Conservation (phyloP, 1,140 invertebrate species). For the Steinernema feltiae region DNA sequence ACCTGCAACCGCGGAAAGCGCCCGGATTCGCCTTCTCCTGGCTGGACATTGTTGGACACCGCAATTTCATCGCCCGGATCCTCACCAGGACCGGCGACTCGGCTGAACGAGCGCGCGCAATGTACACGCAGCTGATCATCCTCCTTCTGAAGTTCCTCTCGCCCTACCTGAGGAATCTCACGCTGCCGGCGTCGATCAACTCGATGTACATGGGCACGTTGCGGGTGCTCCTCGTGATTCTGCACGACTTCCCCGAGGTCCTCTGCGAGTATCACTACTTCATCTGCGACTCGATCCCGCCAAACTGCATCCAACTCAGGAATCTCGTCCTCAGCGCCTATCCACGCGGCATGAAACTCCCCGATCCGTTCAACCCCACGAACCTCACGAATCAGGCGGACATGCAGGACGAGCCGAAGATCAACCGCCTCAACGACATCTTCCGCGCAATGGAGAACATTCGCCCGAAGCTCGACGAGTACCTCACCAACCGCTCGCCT, state of each 20-base stretch:
- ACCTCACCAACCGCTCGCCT: conserved; percentile 83
- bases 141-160: conserved; percentile 93
- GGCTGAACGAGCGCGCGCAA: conserved; percentile 60
- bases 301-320: conserved; percentile 97
- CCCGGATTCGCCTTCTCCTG: conserved; percentile 96
- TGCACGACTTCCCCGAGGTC: conserved; percentile 98
- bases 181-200: conserved; percentile 83
- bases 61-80: conserved; percentile 88
- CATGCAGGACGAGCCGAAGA: conserved; percentile 73
- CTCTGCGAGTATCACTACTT: conserved; percentile 97
- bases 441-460: conserved; percentile 39
- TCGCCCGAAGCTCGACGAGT: conserved; percentile 78
- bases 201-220: conserved; percentile 90
- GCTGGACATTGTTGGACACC: conserved; percentile 88
- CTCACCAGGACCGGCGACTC: conserved; percentile 59
- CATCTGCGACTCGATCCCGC: conserved; percentile 98
- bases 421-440: conserved; percentile 71
- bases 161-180: conserved; percentile 91
- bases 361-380: conserved; percentile 95
- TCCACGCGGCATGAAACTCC: conserved; percentile 90
- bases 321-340: conserved; percentile 96
- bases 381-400: conserved; percentile 65
- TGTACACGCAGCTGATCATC: conserved; percentile 76
- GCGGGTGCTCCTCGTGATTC: conserved; percentile 82
- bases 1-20: conserved; percentile 27